phyloP scores from a whole-genome alignment of 2,113 vertebrate species.

The Bubalus kerabau region DNA sequence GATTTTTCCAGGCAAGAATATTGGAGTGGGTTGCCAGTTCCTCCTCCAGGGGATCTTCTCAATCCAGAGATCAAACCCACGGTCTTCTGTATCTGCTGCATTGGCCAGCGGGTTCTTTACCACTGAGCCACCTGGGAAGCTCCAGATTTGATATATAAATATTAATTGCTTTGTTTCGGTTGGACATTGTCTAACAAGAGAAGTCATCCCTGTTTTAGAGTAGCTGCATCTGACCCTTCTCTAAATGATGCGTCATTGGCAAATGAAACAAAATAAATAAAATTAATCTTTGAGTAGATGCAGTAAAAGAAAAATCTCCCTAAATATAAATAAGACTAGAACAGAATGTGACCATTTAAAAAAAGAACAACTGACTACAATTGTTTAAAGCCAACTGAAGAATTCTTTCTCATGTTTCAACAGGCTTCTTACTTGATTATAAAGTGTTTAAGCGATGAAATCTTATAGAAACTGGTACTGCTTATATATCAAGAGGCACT shows the following conservation, averaged over 20 bases:
- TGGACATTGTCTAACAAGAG: neutral
- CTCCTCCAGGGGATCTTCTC: neutral
- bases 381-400: neutral
- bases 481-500: neutral
- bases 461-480: neutral
- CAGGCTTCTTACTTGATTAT: neutral
- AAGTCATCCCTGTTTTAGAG: neutral
- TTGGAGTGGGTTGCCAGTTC: neutral
- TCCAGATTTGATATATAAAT: neutral
- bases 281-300: constrained; percentile 56
- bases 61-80: neutral
- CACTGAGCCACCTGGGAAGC: neutral
- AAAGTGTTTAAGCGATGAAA: constrained; percentile 64
- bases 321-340: constrained; percentile 75
- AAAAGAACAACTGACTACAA: neutral
- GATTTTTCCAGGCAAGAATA: neutral
- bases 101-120: neutral
- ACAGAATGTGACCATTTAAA: constrained; percentile 70
- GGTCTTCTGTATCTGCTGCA: neutral
- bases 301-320: constrained; percentile 36
- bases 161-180: neutral
- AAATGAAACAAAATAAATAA: constrained; percentile 62
- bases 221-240: constrained; percentile 18
- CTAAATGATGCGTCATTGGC: neutral
- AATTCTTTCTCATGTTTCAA: neutral